Conservation (phyloP, 53 echinoderm and acorn worm species). For the Echinometra lucunter region DNA sequence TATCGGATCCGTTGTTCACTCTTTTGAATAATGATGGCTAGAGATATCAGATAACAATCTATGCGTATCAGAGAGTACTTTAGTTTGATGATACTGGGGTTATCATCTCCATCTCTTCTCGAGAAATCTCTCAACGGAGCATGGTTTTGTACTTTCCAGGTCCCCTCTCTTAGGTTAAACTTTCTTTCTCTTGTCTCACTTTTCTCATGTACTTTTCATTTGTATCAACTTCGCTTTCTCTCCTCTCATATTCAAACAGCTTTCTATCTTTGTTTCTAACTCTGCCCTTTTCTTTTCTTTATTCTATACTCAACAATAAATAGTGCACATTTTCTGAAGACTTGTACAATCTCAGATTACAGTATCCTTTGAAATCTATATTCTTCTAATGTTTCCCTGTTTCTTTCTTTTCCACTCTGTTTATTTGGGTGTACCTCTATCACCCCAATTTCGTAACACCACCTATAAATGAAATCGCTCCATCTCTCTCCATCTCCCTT, state of each 20-base stretch:
- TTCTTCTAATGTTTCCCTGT: too few species aligned
- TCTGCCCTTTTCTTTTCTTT: neutral
- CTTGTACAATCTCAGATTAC: too few species aligned
- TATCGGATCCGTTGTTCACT: neutral
- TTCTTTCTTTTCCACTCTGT: too few species aligned
- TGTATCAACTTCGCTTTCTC: neutral
- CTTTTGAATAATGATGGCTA: constrained; percentile 20
- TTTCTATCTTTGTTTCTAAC: neutral
- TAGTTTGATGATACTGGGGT: constrained; percentile 30
- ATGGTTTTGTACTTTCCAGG: neutral
- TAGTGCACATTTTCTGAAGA: too few species aligned
- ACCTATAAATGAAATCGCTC: too few species aligned
- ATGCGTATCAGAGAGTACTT: neutral
- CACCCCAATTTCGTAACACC: too few species aligned
- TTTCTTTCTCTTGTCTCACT: neutral
- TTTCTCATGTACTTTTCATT: neutral
- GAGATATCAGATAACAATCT: constrained; percentile 25
- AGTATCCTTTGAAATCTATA: neutral
- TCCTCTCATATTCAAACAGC: neutral
- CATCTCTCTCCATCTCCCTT: too few species aligned
- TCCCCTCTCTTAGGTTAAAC: neutral
- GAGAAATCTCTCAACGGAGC: neutral
- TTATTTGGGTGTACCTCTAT: too few species aligned
- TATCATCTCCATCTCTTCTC: constrained; percentile 15
- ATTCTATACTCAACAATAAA: too few species aligned